Conservation (phyloP, 2,113 vertebrate genomes). For the Lepisosteus osseus region DNA sequence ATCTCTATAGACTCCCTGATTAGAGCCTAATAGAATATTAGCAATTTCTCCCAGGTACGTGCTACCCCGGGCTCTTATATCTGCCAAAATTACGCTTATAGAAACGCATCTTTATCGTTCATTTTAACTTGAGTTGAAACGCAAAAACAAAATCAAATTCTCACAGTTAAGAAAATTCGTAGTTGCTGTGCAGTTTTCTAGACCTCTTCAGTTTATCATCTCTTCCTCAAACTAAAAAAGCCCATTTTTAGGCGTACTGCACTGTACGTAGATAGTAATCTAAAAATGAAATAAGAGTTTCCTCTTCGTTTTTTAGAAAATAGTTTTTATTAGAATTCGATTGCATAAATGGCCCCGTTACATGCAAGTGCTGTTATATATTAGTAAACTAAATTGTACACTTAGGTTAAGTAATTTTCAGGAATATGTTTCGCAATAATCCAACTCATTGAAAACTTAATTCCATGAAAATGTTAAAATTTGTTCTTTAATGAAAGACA, state of each 20-base stretch:
- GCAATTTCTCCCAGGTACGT: constrained; percentile 76
- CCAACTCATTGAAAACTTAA: constrained; percentile 55
- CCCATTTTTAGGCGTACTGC: no score
- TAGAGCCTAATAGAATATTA: constrained; percentile 85
- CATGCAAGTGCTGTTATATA: background rate
- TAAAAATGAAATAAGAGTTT: no score
- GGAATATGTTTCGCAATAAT: constrained; percentile 16
- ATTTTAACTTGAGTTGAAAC: constrained; percentile 38
- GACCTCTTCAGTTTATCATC: no score
- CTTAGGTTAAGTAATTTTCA: background rate
- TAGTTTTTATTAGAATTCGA: no score
- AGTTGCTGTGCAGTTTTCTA: no score
- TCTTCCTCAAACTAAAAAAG: no score
- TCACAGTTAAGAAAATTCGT: no score
- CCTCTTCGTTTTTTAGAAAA: no score
- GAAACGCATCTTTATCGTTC: constrained; percentile 47
- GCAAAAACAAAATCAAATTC: constrained; percentile 16
- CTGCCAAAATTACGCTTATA: constrained; percentile 56
- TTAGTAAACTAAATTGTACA: constrained; percentile 8
- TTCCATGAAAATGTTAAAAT: constrained; percentile 83
- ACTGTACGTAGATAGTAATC: no score
- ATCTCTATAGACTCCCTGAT: constrained; percentile 74
- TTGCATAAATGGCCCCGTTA: no score
- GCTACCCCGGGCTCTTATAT: constrained; percentile 58
- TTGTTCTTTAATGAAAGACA: constrained; percentile 93